Evolutionary conservation across 2,888 invertebrate species (phyloP).

Genomic region (Agrochola lota): DNA sequence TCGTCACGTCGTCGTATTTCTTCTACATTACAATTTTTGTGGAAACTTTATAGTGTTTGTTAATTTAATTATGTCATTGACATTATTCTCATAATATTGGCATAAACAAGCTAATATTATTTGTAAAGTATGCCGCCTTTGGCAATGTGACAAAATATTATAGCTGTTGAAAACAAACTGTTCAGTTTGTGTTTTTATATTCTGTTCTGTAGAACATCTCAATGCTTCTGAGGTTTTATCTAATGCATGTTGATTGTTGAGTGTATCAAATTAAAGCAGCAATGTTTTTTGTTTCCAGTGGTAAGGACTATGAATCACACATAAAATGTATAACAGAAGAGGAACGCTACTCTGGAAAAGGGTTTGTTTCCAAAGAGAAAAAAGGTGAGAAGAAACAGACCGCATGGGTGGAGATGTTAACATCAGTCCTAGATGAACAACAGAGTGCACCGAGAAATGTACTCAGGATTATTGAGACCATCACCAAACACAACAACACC

Average conservation of each 20-base stretch:
- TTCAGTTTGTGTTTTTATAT: slow-evolving; percentile 5
- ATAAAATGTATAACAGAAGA: slow-evolving; percentile 96
- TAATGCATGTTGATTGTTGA: not conserved
- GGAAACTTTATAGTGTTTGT: not conserved
- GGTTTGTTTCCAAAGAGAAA: slow-evolving; percentile 93
- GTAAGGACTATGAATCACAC: slow-evolving; percentile 94
- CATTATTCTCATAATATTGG: slow-evolving; percentile 14
- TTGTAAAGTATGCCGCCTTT: slow-evolving; percentile 13
- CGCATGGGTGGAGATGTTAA: slow-evolving; percentile 94
- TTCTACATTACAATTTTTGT: not conserved
- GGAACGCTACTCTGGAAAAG: slow-evolving; percentile 96
- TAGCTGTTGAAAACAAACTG: not conserved
- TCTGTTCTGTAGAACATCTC: not conserved
- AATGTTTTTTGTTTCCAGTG: slow-evolving; percentile 88
- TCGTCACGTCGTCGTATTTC: not conserved
- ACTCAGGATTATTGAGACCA: slow-evolving; percentile 91
- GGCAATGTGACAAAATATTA: slow-evolving; percentile 37
- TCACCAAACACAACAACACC: slow-evolving; percentile 94
- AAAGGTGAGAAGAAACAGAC: slow-evolving; percentile 97
- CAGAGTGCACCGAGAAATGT: slow-evolving; percentile 90
- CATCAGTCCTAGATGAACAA: slow-evolving; percentile 91
- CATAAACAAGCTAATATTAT: slow-evolving; percentile 12
- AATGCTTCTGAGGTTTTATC: not conserved
- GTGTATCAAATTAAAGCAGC: not conserved
- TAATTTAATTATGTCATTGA: slow-evolving; percentile 23